Percentiles rank a stretch among this genome's conserved stretches.
phyloP scores from a whole-genome alignment of 2,797 vertebrate genomes.

The Muscicapa comitata region DNA sequence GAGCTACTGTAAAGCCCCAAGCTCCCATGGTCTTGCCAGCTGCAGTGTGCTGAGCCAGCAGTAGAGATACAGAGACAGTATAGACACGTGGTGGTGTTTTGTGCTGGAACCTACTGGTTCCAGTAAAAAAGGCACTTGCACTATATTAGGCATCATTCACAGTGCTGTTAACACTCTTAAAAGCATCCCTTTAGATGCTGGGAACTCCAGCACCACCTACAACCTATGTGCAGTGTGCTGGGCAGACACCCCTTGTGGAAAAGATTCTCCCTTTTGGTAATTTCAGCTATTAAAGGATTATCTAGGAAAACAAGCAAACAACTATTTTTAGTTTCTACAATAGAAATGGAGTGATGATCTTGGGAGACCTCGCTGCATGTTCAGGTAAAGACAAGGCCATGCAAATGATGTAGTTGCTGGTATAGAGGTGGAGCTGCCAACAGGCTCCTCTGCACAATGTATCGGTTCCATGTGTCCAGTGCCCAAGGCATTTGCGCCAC shows the following conservation, averaged over 20 bases:
- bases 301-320: neutral
- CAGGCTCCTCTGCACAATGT: fast-evolving
- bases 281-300: neutral
- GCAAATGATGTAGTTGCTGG: neutral
- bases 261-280: neutral
- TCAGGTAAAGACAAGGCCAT: neutral
- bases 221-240: neutral
- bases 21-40: neutral
- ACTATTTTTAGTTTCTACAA: neutral
- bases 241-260: neutral
- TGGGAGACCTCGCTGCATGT: neutral
- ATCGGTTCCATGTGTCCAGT: neutral
- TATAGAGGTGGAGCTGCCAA: neutral
- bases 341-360: neutral
- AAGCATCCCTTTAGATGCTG: neutral
- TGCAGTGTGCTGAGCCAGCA: neutral
- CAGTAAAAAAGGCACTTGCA: neutral
- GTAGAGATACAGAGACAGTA: neutral
- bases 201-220: neutral
- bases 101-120: neutral
- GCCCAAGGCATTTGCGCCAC: neutral
- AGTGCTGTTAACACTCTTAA: neutral
- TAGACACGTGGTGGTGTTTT: neutral
- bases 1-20: neutral
- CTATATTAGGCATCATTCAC: neutral